phyloP scores from a whole-genome alignment of 2,113 vertebrate genomes.

The Merops nubicus region DNA sequence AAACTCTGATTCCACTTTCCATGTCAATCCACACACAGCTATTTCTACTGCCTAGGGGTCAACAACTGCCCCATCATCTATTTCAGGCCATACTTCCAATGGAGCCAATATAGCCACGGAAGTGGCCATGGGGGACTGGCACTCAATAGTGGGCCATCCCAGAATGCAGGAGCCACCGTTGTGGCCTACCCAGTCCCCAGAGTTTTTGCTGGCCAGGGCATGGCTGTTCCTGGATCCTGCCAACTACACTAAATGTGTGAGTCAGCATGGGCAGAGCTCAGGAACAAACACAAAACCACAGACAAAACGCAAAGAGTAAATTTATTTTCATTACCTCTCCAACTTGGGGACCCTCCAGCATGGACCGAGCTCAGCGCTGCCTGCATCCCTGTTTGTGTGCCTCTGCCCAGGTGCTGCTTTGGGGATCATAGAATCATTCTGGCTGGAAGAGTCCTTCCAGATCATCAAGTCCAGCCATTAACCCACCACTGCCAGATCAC shows the following conservation, averaged over 20 bases:
- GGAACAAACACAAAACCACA: no score
- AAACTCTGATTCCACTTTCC: fast-evolving
- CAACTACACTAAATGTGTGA: neutral
- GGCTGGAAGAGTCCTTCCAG: no score
- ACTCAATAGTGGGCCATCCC: neutral
- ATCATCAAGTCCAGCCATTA: no score
- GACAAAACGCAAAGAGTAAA: no score
- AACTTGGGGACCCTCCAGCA: neutral
- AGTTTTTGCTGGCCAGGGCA: neutral
- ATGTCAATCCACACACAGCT: fast-evolving
- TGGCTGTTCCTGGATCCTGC: neutral
- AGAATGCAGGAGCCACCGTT: fast-evolving
- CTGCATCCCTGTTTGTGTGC: neutral
- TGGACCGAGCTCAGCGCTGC: neutral
- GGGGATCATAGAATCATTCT: no score
- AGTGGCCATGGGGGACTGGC: neutral
- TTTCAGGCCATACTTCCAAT: neutral
- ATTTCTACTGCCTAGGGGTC: neutral
- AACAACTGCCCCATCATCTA: fast-evolving
- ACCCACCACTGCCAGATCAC: no score
- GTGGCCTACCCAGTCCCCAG: neutral
- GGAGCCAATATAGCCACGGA: neutral
- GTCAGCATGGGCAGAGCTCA: no score
- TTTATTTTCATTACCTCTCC: no score
- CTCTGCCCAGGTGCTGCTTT: no score